Base-by-base conservation (phyloP, 1,140 invertebrate species). In the Neodiprion lecontei region DNA sequence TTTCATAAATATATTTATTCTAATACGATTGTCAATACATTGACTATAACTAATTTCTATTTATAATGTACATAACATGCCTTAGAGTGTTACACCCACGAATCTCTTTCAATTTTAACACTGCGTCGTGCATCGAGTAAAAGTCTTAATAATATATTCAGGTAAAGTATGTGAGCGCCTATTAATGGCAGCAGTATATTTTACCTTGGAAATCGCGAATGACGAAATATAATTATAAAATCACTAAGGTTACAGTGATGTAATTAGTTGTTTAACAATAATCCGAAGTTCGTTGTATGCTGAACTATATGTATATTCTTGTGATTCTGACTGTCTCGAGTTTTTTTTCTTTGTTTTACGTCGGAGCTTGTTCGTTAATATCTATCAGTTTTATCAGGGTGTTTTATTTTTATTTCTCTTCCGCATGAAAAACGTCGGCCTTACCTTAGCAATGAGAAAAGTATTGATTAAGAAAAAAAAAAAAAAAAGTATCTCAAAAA, bases 381-480 rank as follows among this genome's bases (percentile, higher is more conserved):
- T 61, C 53, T 61, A 61, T 14, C 53, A 61, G 53, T 61, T 61
- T 40, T 40, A 40, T 40, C 28, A 40, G 28, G 28, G 28, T 40
- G 28, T 40, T 40, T 40, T 76, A 75, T 48, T 66, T 72, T 72
- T 49, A 70, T 76, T 50, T 72, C 74, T 75, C 84, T 69, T 71
- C 70, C 21, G 70, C 12, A 86, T 88, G 85, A 82, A 84, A 83
- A 86, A 83, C 86, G 80, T 88, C 86, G 84, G 83, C 86, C 87
- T 87, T 82, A 79, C 85, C 86, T 88, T 88, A 79, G 28, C 5
- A 40, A 1, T 40, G 28, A 40, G 5, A 82, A 70, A 76, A 69
- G 40, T 65, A 61, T 61, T 61, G 9, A 28, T 47, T 73, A 65
- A 67, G 50, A 77, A 75, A 48, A 79, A 17, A 9, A 40, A 68